These are phyloP conservation scores for Epinephelus cyanopodus DNA, from an alignment of 2,113 vertebrate species.

Conservation along the genomic window DNA sequence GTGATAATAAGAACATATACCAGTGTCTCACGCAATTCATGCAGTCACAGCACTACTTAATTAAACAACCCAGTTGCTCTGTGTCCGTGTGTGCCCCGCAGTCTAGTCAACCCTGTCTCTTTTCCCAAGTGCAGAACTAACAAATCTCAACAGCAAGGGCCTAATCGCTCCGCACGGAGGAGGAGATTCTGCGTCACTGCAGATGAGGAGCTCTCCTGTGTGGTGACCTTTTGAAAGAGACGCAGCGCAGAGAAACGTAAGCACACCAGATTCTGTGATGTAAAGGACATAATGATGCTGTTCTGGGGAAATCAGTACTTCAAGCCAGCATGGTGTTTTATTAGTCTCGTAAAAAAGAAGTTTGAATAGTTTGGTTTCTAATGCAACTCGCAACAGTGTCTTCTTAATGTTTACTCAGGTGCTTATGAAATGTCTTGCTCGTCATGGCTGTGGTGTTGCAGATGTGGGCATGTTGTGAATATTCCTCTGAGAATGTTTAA, in stretches of 20 bases:
- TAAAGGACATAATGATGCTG: too few species aligned
- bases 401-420: background rate
- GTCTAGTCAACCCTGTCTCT: background rate
- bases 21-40: background rate
- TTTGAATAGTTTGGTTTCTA: background rate
- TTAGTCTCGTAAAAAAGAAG: background rate
- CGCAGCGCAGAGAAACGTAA: background rate
- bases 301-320: slow-evolving; percentile 18
- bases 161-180: background rate
- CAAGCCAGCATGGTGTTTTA: background rate
- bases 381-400: too few species aligned
- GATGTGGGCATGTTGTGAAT: background rate
- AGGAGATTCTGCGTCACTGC: slow-evolving; percentile 7
- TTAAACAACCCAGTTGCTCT: too few species aligned
- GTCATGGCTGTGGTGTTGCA: background rate
- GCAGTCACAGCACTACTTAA: background rate
- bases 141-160: background rate
- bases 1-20: background rate
- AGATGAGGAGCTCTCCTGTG: background rate
- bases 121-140: background rate
- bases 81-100: background rate
- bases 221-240: background rate
- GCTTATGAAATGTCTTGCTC: background rate
- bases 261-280: background rate
- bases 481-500: background rate